phyloP scores from a whole-genome alignment of 2,113 vertebrate species.

The Telmatochromis sp. region DNA sequence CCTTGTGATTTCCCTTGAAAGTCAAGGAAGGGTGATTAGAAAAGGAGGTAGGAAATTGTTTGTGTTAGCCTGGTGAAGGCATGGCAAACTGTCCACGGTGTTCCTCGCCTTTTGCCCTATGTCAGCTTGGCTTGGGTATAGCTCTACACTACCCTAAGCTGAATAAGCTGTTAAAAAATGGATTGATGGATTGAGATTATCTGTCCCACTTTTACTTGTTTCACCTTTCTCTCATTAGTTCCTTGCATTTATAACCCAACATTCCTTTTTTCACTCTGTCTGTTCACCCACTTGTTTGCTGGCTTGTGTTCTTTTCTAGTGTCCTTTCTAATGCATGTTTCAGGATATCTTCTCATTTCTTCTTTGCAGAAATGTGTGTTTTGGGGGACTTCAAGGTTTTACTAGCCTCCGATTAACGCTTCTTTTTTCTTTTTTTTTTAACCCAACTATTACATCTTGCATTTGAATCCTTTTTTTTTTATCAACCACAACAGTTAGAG shows the following conservation, averaged over 20 bases:
- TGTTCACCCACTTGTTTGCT: neutral
- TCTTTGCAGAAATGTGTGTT: neutral
- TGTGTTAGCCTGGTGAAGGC: neutral
- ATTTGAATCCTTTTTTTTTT: neutral
- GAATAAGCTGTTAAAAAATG: neutral
- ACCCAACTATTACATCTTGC: neutral
- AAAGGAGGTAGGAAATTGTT: fast-evolving
- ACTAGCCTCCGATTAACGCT: neutral
- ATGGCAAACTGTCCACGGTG: neutral
- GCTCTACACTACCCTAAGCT: fast-evolving
- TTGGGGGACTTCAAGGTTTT: neutral
- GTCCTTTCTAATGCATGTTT: neutral
- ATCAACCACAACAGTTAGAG: neutral
- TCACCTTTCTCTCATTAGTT: neutral
- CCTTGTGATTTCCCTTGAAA: neutral
- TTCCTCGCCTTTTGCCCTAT: fast-evolving
- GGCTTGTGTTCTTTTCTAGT: neutral
- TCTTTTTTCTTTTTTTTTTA: neutral
- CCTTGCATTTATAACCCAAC: fast-evolving
- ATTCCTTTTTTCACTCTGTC: neutral
- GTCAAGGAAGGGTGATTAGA: neutral
- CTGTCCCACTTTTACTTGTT: neutral
- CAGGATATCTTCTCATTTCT: neutral
- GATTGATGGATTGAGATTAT: neutral
- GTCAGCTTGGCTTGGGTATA: neutral